Evolutionary conservation across 2,113 vertebrate genomes (phyloP).

Genomic region (Limnothrissa miodon): DNA sequence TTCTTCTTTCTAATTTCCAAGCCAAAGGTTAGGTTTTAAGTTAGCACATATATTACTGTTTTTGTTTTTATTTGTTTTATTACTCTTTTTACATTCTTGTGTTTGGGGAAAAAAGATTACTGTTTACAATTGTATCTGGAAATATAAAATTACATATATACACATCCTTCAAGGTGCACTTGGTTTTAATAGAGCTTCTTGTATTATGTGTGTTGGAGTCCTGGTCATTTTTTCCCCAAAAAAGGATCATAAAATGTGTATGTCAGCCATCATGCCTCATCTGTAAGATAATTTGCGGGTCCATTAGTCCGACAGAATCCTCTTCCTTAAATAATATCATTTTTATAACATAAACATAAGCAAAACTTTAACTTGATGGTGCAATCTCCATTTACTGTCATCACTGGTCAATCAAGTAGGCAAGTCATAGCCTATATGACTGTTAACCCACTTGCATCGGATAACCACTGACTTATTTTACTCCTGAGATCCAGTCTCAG

Average conservation of each 20-base stretch:
- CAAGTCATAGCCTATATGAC: too few species aligned
- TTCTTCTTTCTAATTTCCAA: constrained; percentile 58
- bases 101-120: constrained; percentile 62
- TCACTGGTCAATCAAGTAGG: too few species aligned
- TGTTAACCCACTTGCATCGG: too few species aligned
- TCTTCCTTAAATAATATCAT: too few species aligned
- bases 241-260: neutral
- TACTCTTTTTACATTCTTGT: constrained; percentile 45
- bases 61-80: constrained; percentile 57
- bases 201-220: neutral
- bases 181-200: constrained; percentile 45
- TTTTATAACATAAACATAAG: too few species aligned
- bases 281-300: too few species aligned
- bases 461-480: too few species aligned
- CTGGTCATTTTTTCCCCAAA: constrained; percentile 9
- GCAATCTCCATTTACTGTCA: too few species aligned
- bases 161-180: constrained; percentile 53
- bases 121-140: constrained; percentile 77
- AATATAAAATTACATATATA: constrained; percentile 73
- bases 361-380: too few species aligned
- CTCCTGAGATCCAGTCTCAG: too few species aligned
- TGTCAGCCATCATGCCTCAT: neutral
- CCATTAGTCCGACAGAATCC: too few species aligned
- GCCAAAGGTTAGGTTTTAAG: constrained; percentile 69
- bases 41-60: constrained; percentile 61